Evolutionary conservation across 2,113 vertebrate genomes (phyloP).

Genomic region (Oreochromis spilurus): DNA sequence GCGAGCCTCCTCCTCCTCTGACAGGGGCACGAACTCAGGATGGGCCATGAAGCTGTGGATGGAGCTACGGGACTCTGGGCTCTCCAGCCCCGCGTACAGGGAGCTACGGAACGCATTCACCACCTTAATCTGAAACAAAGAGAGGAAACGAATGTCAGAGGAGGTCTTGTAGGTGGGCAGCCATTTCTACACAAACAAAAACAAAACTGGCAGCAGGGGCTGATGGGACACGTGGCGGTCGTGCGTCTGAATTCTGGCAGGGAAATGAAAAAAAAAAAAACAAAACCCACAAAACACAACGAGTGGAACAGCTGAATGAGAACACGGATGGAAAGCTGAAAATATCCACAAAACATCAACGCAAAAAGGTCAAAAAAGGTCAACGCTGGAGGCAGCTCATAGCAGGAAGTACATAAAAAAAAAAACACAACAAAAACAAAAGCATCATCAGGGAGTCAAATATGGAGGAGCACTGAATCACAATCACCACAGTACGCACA

Average conservation of each 20-base stretch:
- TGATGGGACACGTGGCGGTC: not conserved
- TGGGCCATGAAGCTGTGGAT: conserved; percentile 98
- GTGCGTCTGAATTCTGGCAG: not conserved
- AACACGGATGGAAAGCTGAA: not conserved
- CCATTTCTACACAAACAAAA: not conserved
- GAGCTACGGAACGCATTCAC: conserved; percentile 97
- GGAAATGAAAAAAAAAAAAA: not conserved
- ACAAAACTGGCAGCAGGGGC: not conserved
- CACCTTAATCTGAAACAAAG: conserved; percentile 88
- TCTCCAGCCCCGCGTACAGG: conserved; percentile 85
- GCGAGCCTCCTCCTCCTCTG: conserved; percentile 83
- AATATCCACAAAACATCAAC: not conserved
- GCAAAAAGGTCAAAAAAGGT: not conserved
- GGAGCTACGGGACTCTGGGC: conserved; percentile 86
- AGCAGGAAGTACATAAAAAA: not conserved
- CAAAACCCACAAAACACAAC: not conserved
- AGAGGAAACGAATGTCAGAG: not conserved
- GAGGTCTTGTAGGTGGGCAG: not conserved
- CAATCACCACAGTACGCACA: not conserved
- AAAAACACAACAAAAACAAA: not conserved
- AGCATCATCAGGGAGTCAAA: not conserved
- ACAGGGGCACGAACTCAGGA: conserved; percentile 84
- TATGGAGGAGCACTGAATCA: not conserved
- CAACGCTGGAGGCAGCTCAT: not conserved
- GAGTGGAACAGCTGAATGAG: not conserved